Percentiles rank a stretch among this genome's conserved stretches.
phyloP scores from a whole-genome alignment of 2,888 invertebrate species.

The Ethmia dodecea region DNA sequence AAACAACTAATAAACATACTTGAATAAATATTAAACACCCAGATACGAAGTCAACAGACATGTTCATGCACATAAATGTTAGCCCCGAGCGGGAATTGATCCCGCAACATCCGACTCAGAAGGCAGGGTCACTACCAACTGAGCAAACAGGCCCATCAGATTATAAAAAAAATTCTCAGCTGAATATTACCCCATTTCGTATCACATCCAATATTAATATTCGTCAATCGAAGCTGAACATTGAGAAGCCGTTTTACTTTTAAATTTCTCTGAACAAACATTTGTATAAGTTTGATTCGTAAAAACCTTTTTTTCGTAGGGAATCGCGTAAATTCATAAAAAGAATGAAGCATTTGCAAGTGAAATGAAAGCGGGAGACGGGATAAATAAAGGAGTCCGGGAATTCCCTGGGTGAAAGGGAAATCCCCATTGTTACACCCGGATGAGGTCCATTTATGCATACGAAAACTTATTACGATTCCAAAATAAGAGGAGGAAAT shows the following conservation, averaged over 20 bases:
- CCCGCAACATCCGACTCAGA: too few species aligned
- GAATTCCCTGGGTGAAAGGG: conserved; percentile 31
- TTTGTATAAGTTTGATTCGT: conserved; percentile 53
- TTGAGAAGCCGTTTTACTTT: conserved; percentile 2
- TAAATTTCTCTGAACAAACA: conserved; percentile 51
- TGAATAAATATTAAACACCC: too few species aligned
- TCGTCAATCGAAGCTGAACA: conserved; percentile 9
- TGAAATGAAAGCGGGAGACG: conserved; percentile 59
- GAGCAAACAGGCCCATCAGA: too few species aligned
- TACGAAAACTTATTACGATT: conserved; percentile 63
- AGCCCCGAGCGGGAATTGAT: too few species aligned
- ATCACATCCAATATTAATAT: conserved; percentile 7
- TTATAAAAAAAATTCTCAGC: too few species aligned
- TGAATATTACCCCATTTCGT: conserved; percentile 5
- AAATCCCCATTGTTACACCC: conserved; percentile 61
- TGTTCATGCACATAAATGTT: too few species aligned
- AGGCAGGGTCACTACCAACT: too few species aligned
- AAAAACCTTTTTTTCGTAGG: conserved; percentile 39
- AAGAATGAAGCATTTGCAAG: conserved; percentile 69
- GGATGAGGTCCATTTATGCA: conserved; percentile 66
- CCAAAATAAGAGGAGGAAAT: conserved; percentile 22
- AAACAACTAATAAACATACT: too few species aligned
- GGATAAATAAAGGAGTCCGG: conserved; percentile 54
- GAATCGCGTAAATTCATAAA: conserved; percentile 59
- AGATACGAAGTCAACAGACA: too few species aligned